Percentiles rank a stretch among this genome's conserved stretches.
These are phyloP conservation scores for Volucella inanis DNA, from an alignment of 2,888 invertebrate species.

Conservation along the genomic window DNA sequence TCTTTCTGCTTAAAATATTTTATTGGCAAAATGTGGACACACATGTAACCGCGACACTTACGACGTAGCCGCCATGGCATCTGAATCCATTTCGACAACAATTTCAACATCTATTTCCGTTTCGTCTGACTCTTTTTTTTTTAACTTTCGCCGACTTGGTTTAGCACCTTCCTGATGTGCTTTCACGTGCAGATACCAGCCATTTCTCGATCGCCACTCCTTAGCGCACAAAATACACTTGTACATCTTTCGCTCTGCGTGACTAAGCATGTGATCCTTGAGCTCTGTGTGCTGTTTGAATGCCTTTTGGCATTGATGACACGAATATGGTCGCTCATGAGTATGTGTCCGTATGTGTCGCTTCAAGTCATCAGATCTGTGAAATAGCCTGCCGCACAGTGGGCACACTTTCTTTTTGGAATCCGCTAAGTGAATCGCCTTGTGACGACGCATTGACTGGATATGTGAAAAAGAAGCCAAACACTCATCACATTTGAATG, in stretches of 20 bases:
- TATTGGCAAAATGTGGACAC: too few relatives aligned
- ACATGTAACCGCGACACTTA: too few relatives aligned
- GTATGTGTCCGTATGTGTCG: conserved; percentile 78
- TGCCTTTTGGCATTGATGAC: conserved; percentile 76
- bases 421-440: conserved; percentile 77
- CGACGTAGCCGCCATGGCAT: too few relatives aligned
- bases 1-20: too few relatives aligned
- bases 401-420: conserved; percentile 76
- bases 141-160: neutral
- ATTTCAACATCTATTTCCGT: too few relatives aligned
- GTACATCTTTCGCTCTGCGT: conserved; percentile 48
- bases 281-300: conserved; percentile 76
- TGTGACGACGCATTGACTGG: conserved; percentile 63
- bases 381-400: conserved; percentile 76
- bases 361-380: conserved; percentile 76
- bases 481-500: conserved; percentile 53
- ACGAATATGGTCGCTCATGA: conserved; percentile 77
- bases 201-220: conserved; percentile 63
- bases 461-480: conserved; percentile 42
- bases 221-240: conserved; percentile 45
- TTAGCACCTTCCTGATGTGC: conserved; percentile 30
- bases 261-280: conserved; percentile 64
- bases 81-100: too few relatives aligned
- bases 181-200: conserved; percentile 65
- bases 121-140: neutral